Conservation (phyloP, 2,113 vertebrate species). For the Ictidomys tridecemlineatus region DNA sequence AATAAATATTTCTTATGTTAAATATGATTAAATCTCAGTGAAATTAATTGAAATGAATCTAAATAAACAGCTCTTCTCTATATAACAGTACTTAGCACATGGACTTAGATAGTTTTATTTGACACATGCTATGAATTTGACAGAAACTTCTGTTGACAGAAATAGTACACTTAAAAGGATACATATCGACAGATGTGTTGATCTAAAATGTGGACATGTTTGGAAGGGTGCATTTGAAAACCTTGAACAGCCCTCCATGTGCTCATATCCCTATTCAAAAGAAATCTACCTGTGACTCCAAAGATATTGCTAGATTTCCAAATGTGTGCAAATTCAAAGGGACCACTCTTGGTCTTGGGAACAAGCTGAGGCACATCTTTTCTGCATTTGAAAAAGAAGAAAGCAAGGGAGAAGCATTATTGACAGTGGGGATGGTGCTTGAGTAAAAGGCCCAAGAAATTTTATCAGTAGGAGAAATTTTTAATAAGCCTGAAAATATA, state of each 20-base stretch:
- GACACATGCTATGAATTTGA: neutral
- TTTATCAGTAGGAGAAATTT: slow-evolving; percentile 51
- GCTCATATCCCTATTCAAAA: neutral
- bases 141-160: slow-evolving; percentile 43
- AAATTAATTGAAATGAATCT: slow-evolving; percentile 30
- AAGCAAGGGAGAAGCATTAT: neutral
- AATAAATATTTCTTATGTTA: slow-evolving; percentile 51
- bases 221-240: neutral
- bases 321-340: neutral
- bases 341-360: neutral
- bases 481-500: slow-evolving; percentile 60
- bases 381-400: neutral
- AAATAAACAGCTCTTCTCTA: neutral
- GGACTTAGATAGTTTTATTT: slow-evolving; percentile 35
- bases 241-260: neutral
- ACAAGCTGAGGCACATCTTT: neutral
- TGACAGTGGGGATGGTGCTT: neutral
- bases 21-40: neutral
- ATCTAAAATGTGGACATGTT: slow-evolving; percentile 30
- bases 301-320: neutral
- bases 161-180: slow-evolving; percentile 5
- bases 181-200: neutral
- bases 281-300: neutral
- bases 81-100: slow-evolving; percentile 20
- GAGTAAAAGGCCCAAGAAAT: slow-evolving; percentile 49